These are phyloP conservation scores for Phenganax subtilis DNA, from an alignment of 92 coral and sea anemone genomes.

Conservation along the genomic window DNA sequence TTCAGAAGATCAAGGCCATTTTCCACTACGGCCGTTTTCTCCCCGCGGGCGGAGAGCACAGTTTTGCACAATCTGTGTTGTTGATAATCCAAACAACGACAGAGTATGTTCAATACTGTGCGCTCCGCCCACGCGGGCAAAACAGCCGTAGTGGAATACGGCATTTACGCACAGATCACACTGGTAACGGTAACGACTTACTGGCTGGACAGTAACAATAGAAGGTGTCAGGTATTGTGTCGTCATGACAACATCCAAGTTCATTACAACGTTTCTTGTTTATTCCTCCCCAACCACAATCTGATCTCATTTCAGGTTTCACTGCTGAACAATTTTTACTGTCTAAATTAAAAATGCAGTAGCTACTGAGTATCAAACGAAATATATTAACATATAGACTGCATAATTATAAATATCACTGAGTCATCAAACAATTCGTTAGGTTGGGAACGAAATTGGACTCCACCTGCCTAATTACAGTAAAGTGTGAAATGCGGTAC, in stretches of 20 bases:
- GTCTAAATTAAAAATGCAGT: neutral
- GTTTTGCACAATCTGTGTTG: too few relatives aligned
- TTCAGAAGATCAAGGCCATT: too few relatives aligned
- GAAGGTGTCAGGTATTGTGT: constrained; percentile 36
- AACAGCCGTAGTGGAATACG: too few relatives aligned
- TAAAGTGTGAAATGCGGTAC: neutral
- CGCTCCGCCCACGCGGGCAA: too few relatives aligned
- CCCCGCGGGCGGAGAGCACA: too few relatives aligned
- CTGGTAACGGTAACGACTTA: constrained; percentile 30
- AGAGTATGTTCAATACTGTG: too few relatives aligned
- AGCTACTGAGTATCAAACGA: neutral
- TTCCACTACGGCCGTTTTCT: too few relatives aligned
- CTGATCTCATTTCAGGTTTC: constrained; percentile 62
- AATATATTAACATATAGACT: neutral
- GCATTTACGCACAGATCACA: too few relatives aligned
- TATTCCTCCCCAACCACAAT: constrained; percentile 95
- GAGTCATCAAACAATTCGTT: too few relatives aligned
- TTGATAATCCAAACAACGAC: too few relatives aligned
- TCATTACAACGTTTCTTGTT: constrained; percentile 48
- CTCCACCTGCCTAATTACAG: neutral
- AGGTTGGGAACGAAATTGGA: too few relatives aligned
- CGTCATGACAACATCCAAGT: constrained; percentile 81
- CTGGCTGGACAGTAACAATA: constrained; percentile 74
- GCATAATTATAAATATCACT: neutral
- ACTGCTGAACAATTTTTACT: constrained; percentile 64